Conservation (phyloP, 2,888 invertebrate genomes). For the Sarcophaga rosellei region DNA sequence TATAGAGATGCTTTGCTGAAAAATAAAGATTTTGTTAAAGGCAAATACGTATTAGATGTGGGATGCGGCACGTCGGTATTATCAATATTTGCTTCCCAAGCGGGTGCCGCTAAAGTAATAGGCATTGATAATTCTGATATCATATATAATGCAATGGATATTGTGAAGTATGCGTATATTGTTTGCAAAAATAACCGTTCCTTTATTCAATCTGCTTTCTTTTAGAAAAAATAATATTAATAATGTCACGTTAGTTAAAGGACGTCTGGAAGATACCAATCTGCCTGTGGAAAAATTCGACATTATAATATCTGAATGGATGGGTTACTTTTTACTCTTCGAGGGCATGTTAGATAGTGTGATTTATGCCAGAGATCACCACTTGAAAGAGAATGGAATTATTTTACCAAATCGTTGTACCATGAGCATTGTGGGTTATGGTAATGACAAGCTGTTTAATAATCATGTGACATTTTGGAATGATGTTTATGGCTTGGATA, state of each 20-base stretch:
- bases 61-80: constrained; percentile 99
- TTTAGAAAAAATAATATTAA: constrained; percentile 81
- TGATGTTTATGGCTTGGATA: constrained; percentile 95
- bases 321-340: constrained; percentile 98
- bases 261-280: constrained; percentile 91
- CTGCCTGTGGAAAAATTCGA: constrained; percentile 90
- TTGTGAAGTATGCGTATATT: constrained; percentile 86
- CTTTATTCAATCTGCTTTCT: background rate
- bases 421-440: constrained; percentile 90
- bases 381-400: constrained; percentile 87
- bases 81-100: constrained; percentile 98
- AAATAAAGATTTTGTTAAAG: constrained; percentile 86
- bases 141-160: constrained; percentile 97
- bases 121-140: constrained; percentile 98
- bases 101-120: constrained; percentile 94
- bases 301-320: constrained; percentile 98
- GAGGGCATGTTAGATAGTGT: constrained; percentile 98
- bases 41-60: constrained; percentile 93
- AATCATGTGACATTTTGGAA: constrained; percentile 93
- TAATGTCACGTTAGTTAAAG: constrained; percentile 90
- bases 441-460: constrained; percentile 88
- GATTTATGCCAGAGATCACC: constrained; percentile 92
- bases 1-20: constrained; percentile 92
- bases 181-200: background rate
- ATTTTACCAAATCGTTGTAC: constrained; percentile 93